A percentile compares a stretch with the other conserved stretches of the same genome.
Evolutionary conservation across 64 coral and sea anemone species (phyloP).

Genomic region (Anthopleura sola): DNA sequence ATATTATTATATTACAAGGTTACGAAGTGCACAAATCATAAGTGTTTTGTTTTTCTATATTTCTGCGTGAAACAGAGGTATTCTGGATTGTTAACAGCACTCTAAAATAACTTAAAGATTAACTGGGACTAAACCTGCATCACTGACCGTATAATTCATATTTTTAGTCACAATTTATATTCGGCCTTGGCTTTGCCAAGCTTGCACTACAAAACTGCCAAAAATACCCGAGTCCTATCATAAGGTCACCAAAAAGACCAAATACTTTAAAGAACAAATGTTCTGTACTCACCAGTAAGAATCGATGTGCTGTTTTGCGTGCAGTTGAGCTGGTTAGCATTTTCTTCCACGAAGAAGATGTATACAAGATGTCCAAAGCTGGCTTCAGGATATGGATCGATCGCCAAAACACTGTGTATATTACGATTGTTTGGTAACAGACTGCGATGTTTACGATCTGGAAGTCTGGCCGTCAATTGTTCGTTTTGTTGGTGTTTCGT

Average conservation of each 20-base stretch:
- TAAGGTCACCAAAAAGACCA: slow-evolving; percentile 4
- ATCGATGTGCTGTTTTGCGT: slow-evolving; percentile 12
- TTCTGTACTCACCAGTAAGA: slow-evolving; percentile 48
- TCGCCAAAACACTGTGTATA: slow-evolving; percentile 47
- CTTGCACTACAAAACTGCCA: neutral
- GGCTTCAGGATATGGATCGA: slow-evolving; percentile 64
- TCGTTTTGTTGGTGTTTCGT: neutral
- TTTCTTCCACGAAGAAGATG: slow-evolving; percentile 57
- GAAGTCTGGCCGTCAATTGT: slow-evolving; percentile 31
- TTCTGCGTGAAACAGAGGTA: neutral
- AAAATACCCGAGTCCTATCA: neutral
- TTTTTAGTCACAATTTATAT: no score
- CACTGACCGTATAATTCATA: no score
- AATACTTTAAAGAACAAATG: slow-evolving; percentile 9
- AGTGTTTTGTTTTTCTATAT: slow-evolving; percentile 2
- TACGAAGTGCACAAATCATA: neutral
- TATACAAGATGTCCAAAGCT: slow-evolving; percentile 71
- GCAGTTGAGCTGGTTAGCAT: slow-evolving; percentile 32
- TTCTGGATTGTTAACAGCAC: neutral
- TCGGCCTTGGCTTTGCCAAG: neutral
- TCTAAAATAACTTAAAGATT: neutral
- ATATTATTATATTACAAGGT: slow-evolving; percentile 8
- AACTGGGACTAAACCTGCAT: neutral
- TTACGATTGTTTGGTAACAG: slow-evolving; percentile 25
- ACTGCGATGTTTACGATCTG: slow-evolving; percentile 36